phyloP scores from a whole-genome alignment of 1,140 invertebrate species.

The Cepaea nemoralis region DNA sequence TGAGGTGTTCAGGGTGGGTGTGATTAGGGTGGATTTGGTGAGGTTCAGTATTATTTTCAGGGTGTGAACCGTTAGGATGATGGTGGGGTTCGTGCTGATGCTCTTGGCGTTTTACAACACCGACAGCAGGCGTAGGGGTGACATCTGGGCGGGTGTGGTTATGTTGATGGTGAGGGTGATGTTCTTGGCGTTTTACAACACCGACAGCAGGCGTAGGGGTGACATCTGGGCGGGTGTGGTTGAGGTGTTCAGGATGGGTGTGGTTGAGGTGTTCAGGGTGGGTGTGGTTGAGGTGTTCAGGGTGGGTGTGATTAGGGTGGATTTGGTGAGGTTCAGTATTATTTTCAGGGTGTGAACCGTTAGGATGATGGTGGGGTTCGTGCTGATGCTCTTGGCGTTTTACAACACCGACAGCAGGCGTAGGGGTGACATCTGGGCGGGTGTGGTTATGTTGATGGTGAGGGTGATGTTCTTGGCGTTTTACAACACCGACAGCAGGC shows the following conservation, averaged over 20 bases:
- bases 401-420: too few relatives aligned
- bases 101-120: background rate
- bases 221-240: too few relatives aligned
- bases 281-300: background rate
- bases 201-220: background rate
- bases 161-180: background rate
- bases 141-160: background rate
- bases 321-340: too few relatives aligned
- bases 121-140: background rate
- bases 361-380: background rate
- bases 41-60: too few relatives aligned
- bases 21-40: background rate
- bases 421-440: too few relatives aligned
- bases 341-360: too few relatives aligned
- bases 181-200: background rate
- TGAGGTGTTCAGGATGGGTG: too few relatives aligned
- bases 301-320: background rate
- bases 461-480: too few relatives aligned
- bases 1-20: background rate
- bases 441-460: too few relatives aligned
- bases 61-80: too few relatives aligned
- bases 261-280: too few relatives aligned
- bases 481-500: too few relatives aligned
- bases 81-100: background rate
- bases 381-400: background rate